Percentiles rank a stretch among this genome's conserved stretches.
Conservation (phyloP, 2,113 vertebrate genomes). For the Callipepla californica region DNA sequence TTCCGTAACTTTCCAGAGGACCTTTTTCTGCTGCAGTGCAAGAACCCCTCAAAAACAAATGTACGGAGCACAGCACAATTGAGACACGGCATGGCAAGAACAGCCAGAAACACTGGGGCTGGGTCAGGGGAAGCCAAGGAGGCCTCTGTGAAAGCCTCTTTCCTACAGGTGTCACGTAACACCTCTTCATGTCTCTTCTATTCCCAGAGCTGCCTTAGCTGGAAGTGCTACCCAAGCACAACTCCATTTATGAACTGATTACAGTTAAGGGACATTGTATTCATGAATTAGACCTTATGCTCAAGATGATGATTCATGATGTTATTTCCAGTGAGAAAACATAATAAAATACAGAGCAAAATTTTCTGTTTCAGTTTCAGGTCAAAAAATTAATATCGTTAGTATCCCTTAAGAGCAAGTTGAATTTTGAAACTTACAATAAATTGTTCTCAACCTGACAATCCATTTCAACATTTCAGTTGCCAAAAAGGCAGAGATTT, state of each 20-base stretch:
- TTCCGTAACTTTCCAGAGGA: background rate
- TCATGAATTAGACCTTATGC: background rate
- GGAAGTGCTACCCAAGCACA: background rate
- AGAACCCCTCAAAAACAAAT: background rate
- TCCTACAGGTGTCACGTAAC: background rate
- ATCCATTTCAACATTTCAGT: background rate
- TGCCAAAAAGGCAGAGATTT: background rate
- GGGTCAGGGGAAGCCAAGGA: background rate
- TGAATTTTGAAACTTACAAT: background rate
- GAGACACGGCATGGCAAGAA: fast-evolving
- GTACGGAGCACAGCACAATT: background rate
- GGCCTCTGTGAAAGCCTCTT: background rate
- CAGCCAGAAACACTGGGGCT: background rate
- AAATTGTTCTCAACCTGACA: background rate
- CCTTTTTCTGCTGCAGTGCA: background rate
- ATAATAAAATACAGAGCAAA: background rate
- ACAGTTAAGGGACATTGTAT: background rate
- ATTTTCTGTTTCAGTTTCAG: background rate
- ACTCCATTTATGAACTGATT: background rate
- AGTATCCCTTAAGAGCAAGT: background rate
- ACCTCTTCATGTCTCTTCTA: background rate
- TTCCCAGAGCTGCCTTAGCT: background rate
- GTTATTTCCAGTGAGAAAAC: background rate
- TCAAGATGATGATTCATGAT: background rate
- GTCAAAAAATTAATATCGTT: background rate